Percentiles rank a stretch among this genome's conserved stretches.
phyloP scores from a whole-genome alignment of 2,113 vertebrate species.

The Phaethornis superciliosus region DNA sequence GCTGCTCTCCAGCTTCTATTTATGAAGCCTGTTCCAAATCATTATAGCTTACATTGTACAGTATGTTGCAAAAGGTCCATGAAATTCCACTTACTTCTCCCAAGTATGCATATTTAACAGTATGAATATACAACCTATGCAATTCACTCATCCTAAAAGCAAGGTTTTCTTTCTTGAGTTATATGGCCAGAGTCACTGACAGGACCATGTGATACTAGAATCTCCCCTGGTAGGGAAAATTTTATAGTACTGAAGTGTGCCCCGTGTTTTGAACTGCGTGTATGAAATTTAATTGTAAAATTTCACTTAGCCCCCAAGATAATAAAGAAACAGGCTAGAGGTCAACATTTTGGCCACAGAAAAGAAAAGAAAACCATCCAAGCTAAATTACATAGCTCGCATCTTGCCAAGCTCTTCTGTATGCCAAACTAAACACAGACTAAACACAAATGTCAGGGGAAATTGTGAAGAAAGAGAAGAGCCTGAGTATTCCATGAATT shows the following conservation, averaged over 20 bases:
- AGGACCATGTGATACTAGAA: not conserved
- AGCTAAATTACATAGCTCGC: not conserved
- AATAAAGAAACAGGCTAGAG: not conserved
- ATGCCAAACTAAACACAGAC: slow-evolving; percentile 49
- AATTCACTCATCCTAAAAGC: not conserved
- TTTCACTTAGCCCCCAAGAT: not conserved
- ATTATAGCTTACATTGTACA: not conserved
- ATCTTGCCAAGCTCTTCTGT: not conserved
- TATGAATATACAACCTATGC: not conserved
- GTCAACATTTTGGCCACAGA: not conserved
- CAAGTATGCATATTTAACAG: not conserved
- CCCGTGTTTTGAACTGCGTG: not conserved
- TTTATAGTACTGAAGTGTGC: not conserved
- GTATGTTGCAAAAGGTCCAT: not conserved
- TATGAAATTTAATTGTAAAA: not conserved
- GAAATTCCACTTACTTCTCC: not conserved
- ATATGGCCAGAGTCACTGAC: not conserved
- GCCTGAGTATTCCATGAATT: slow-evolving; percentile 1
- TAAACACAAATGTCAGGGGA: slow-evolving; percentile 46
- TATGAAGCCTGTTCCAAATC: not conserved
- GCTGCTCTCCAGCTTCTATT: not conserved
- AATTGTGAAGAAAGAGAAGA: slow-evolving; percentile 30
- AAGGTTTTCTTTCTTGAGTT: not conserved
- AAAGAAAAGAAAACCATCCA: slow-evolving; percentile 17
- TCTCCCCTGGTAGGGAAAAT: not conserved